Base-by-base conservation (phyloP, 2,888 invertebrate species). In the Pseudococcus viburni region DNA sequence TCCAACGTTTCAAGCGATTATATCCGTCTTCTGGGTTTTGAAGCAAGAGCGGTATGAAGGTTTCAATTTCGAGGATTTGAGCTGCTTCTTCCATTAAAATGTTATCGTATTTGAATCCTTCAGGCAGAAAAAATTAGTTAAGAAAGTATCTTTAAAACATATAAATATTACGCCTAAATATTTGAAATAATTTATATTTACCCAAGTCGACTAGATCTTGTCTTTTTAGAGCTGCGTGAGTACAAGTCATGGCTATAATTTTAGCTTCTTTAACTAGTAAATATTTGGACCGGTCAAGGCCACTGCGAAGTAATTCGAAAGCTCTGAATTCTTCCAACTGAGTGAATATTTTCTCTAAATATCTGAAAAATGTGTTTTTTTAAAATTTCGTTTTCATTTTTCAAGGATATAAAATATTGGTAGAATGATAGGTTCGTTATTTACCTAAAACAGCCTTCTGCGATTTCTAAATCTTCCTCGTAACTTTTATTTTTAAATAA, bases 201-300 rank as follows among this genome's bases (percentile, higher is more conserved):
- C 95, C 96, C 92, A 98, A 95, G 91, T 97, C 96, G 0, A 99
- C 99, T 5, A 99, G 93, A 92, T 99, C 99, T 86, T 97, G 96
- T 46, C 99, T 94, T 91, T 99, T 98, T 15, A 99, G 93, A 0
- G 99, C 99, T 0, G 99, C 99, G 92, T 99, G 99, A 0, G 99
- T 99, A 93, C 99, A 99, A 0, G 99, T 99, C 99, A 99, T 99
- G 0, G 99, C 99, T 90, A 99, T 99, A 88, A 99, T 98, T 93
- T 99, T 99, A 0, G 99, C 99, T 92, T 99, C 99, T 91, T 98
- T 98, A 0, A 99, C 99, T 87, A 99, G 93, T 89, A 99, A 93
- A 92, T 99, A 99, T 91, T 98, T 97, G 0, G 99, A 98, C 84
- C 99, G 93, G 92, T 99, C 99, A 84, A 98, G 93, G 0, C 99